phyloP scores from a whole-genome alignment of 2,888 invertebrate genomes.

The Tanytarsus gracilentus region DNA sequence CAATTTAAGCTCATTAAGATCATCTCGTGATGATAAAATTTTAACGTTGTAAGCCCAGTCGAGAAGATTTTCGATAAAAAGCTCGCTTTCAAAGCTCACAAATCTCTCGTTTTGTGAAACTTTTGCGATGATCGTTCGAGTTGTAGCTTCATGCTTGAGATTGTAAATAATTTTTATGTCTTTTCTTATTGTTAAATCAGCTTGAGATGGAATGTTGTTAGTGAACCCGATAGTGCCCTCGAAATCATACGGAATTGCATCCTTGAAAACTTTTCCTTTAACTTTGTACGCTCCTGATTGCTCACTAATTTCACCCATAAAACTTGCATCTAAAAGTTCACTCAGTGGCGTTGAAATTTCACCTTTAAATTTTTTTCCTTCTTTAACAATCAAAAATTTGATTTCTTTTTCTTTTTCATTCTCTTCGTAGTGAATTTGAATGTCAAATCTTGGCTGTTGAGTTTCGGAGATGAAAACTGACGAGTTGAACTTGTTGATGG shows the following conservation, averaged over 20 bases:
- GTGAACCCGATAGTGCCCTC: conserved; percentile 42
- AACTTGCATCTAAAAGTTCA: conserved; percentile 38
- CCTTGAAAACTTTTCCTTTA: conserved; percentile 43
- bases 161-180: conserved; percentile 20
- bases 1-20: conserved; percentile 2
- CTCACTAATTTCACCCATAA: conserved; percentile 38
- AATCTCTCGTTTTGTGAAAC: not conserved
- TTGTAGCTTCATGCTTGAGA: not conserved
- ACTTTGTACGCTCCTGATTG: conserved; percentile 37
- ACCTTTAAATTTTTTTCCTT: not conserved
- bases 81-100: conserved; percentile 20
- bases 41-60: conserved; percentile 28
- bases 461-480: conserved; percentile 9
- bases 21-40: not conserved
- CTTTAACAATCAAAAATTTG: conserved; percentile 1
- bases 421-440: not conserved
- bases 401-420: not conserved
- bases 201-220: conserved; percentile 41
- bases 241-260: conserved; percentile 42
- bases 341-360: conserved; percentile 41
- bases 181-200: conserved; percentile 38
- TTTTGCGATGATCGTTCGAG: conserved; percentile 7
- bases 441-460: not conserved
- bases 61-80: conserved; percentile 2
- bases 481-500: conserved; percentile 18